Evolutionary conservation across 2,888 invertebrate genomes (phyloP), one percentile per base, ranked within the genome.

Genomic region (Watsonalla binaria): DNA sequence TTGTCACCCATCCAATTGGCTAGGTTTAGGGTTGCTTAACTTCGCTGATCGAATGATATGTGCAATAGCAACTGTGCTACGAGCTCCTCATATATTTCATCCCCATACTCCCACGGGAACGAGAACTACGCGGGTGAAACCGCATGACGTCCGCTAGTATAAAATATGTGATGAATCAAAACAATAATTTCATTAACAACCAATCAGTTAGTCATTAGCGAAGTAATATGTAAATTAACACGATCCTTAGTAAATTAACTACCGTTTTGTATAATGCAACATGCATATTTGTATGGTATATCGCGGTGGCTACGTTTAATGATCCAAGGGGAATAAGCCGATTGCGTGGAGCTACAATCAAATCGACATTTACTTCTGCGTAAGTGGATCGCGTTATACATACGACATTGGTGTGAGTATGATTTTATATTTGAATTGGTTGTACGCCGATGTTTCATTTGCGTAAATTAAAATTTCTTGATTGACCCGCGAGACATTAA

Each of bases 311-410:
- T 49, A 48, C 37, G 37, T 15, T 6, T 8, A 49, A 37, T 49
- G 49, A 37, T 11, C 9, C 5, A 5, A 8, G 9, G 6, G 9
- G 63, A 82, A 82, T 79, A 76, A 72, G 72, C 58, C 56, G 65
- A 73, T 82, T 67, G 82, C 82, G 83, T 83, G 82, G 74, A 61
- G 55, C 53, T 60, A 62, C 65, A 72, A 68, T 66, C 64, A 70
- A 74, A 76, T 71, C 64, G 73, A 66, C 70, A 76, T 78, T 78
- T 76, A 68, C 68, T 68, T 72, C 56, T 60, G 64, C 69, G 71
- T 70, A 76, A 79, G 73, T 75, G 72, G 71, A 60, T 61, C 62
- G 66, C 74, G 72, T 66, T 54, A 56, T 54, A 51, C 51, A 61
- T 54, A 63, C 67, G 45, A 47, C 1, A 37, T 6, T 47, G 11